A percentile compares a stretch with the other conserved stretches of the same genome.
Evolutionary conservation across 2,113 vertebrate genomes (phyloP).

Genomic region (Oncorhynchus keta): DNA sequence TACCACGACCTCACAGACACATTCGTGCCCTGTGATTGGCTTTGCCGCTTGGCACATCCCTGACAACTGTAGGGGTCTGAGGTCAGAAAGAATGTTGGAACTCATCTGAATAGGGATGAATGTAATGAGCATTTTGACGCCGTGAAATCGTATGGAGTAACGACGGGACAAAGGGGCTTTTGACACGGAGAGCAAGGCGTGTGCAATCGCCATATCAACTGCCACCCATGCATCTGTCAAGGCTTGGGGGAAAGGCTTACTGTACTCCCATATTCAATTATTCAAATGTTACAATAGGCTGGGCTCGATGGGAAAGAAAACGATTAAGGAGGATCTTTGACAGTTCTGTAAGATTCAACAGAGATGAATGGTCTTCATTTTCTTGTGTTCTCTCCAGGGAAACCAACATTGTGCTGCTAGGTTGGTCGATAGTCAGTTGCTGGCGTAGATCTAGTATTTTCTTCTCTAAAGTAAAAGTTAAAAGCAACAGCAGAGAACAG

Average conservation of each 20-base stretch:
- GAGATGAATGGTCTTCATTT: constrained; percentile 31
- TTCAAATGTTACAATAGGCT: constrained; percentile 13
- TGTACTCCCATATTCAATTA: constrained; percentile 43
- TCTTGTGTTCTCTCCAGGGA: background rate
- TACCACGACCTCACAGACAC: constrained; percentile 3
- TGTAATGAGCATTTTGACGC: constrained; percentile 19
- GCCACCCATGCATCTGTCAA: constrained; percentile 40
- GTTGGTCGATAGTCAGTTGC: background rate
- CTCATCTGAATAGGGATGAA: constrained; percentile 15
- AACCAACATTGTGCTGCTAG: background rate
- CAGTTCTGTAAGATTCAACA: constrained; percentile 37
- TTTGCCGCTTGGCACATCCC: constrained; percentile 44
- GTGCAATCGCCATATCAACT: constrained; percentile 37
- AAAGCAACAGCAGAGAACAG: constrained; percentile 11
- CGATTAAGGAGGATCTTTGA: constrained; percentile 47
- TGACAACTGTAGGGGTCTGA: constrained; percentile 42
- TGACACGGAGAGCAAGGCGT: constrained; percentile 32
- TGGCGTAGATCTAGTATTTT: constrained; percentile 25
- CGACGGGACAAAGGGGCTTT: constrained; percentile 25
- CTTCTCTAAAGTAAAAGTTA: constrained; percentile 12
- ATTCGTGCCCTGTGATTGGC: constrained; percentile 43
- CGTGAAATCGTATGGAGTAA: constrained; percentile 17
- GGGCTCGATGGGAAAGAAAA: background rate
- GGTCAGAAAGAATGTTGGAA: constrained; percentile 13
- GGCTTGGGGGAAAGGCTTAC: constrained; percentile 13